A percentile compares a stretch with the other conserved stretches of the same genome.
phyloP scores from a whole-genome alignment of 2,797 vertebrate species.

The Scleropages formosus region DNA sequence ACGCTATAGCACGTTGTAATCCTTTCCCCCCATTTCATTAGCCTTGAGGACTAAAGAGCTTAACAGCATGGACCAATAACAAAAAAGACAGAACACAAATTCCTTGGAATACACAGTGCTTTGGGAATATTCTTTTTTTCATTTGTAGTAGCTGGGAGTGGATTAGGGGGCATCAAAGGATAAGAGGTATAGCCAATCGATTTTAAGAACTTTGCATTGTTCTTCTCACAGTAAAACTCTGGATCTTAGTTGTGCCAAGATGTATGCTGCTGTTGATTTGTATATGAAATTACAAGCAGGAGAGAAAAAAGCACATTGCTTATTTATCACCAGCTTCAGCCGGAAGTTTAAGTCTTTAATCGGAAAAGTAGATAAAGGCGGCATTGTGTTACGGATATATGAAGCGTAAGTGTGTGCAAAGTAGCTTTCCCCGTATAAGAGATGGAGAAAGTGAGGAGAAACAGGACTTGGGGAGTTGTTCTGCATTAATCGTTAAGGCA shows the following conservation, averaged over 20 bases:
- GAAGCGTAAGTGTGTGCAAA: conserved; percentile 59
- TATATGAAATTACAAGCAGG: conserved; percentile 50
- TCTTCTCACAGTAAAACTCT: conserved; percentile 67
- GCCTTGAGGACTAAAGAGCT: conserved; percentile 76
- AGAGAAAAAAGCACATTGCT: conserved; percentile 33
- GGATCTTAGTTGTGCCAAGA: conserved; percentile 57
- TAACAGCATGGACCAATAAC: conserved; percentile 64
- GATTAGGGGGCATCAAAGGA: conserved; percentile 78
- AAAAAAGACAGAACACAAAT: conserved; percentile 62
- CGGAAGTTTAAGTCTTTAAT: conserved; percentile 59
- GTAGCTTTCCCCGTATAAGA: conserved; percentile 61
- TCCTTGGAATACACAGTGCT: conserved; percentile 65
- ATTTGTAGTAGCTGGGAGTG: conserved; percentile 67
- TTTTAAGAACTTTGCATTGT: conserved; percentile 67
- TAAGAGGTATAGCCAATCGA: conserved; percentile 77
- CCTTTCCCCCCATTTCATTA: conserved; percentile 60
- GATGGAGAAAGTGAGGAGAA: conserved; percentile 63
- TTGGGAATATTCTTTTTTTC: conserved; percentile 58
- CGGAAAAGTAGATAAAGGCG: conserved; percentile 58
- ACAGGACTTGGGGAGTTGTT: conserved; percentile 65
- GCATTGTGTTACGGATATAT: conserved; percentile 59
- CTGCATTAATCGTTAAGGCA: conserved; percentile 60
- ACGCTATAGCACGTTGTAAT: conserved; percentile 73
- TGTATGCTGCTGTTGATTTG: conserved; percentile 50
- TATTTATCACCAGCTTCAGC: conserved; percentile 45